These are phyloP conservation scores for Gerris buenoi DNA, from an alignment of 1,140 invertebrate genomes.

Conservation along the genomic window DNA sequence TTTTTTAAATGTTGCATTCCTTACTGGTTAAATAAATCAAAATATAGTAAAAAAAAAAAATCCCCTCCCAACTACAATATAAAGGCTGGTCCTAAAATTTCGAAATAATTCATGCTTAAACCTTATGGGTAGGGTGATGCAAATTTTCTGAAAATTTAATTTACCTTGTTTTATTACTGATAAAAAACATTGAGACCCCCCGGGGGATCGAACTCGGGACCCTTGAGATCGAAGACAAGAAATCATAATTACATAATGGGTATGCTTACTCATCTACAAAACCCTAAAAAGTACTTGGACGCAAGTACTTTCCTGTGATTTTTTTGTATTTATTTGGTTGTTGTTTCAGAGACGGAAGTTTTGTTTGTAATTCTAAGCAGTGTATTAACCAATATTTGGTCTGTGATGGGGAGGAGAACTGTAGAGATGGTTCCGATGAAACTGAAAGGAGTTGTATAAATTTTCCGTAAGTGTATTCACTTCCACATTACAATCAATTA, in stretches of 20 bases:
- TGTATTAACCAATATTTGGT: slow-evolving; percentile 26
- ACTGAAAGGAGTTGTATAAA: slow-evolving; percentile 12
- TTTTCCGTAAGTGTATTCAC: slow-evolving; percentile 11
- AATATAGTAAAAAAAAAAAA: too few species aligned
- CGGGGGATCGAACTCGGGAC: too few species aligned
- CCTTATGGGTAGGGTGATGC: too few species aligned
- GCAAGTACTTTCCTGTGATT: neutral
- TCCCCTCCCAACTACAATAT: too few species aligned
- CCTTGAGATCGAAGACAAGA: too few species aligned
- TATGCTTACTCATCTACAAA: neutral
- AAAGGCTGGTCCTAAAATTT: too few species aligned
- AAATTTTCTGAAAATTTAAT: neutral
- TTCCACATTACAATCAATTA: neutral
- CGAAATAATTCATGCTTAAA: too few species aligned
- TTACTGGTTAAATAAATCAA: too few species aligned
- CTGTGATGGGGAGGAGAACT: slow-evolving; percentile 21
- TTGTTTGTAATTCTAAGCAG: slow-evolving; percentile 22
- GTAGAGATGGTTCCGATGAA: slow-evolving; percentile 21
- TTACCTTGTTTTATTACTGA: neutral
- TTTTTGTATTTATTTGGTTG: neutral
- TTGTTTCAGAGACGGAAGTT: slow-evolving; percentile 7
- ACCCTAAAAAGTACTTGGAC: neutral
- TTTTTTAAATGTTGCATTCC: too few species aligned
- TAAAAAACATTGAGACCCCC: neutral
- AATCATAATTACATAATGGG: neutral